Conservation (phyloP, 2,888 invertebrate genomes). For the Drosophila anomalata region DNA sequence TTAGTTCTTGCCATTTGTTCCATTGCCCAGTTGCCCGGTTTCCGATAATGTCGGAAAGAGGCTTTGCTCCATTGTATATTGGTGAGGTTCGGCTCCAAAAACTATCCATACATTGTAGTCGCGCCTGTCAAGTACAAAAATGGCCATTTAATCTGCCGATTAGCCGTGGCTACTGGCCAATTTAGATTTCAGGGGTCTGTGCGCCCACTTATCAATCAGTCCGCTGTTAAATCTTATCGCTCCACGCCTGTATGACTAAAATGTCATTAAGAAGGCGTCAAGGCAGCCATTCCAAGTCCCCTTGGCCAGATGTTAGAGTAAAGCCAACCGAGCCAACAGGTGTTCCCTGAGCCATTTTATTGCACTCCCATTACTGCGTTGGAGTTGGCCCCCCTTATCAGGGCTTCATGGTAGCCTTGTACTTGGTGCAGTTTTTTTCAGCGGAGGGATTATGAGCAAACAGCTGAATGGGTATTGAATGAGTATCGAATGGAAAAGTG, state of each 20-base stretch:
- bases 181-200: slow-evolving; percentile 23
- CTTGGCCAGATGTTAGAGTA: slow-evolving; percentile 27
- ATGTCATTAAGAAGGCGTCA: slow-evolving; percentile 27
- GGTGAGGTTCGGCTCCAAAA: slow-evolving; percentile 9
- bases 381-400: slow-evolving; percentile 28
- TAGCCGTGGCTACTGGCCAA: slow-evolving; percentile 36
- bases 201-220: slow-evolving; percentile 29
- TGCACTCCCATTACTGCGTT: slow-evolving; percentile 12
- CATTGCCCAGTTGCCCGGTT: background rate
- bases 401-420: slow-evolving; percentile 18
- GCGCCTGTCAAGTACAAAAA: slow-evolving; percentile 7
- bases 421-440: slow-evolving; percentile 40
- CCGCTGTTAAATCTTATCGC: slow-evolving; percentile 37
- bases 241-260: slow-evolving; percentile 30
- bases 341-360: slow-evolving; percentile 28
- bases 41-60: slow-evolving; percentile 55
- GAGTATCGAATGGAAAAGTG: slow-evolving; percentile 1
- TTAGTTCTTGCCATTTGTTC: slow-evolving; percentile 9
- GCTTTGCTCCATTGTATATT: slow-evolving; percentile 7
- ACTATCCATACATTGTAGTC: slow-evolving; percentile 32
- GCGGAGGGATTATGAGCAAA: slow-evolving; percentile 21
- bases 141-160: slow-evolving; percentile 34
- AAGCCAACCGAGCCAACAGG: slow-evolving; percentile 15
- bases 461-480: background rate
- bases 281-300: slow-evolving; percentile 10